Conservation (phyloP, 2,888 invertebrate species). For the Galeruca laticollis region DNA sequence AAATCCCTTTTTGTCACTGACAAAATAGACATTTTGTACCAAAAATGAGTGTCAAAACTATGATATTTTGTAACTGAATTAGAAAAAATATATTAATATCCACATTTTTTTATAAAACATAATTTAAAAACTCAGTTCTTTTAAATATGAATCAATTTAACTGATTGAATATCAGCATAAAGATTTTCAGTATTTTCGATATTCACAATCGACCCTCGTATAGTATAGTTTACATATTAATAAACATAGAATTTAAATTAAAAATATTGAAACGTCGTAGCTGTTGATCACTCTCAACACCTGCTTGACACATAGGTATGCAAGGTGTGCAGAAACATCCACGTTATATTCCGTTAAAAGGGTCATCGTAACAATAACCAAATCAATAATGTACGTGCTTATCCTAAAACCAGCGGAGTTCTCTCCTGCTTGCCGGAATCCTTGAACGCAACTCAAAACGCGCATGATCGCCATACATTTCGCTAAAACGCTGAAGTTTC, state of each 20-base stretch:
- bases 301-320: slow-evolving; percentile 16
- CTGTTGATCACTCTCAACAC: not conserved
- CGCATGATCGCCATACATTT: slow-evolving; percentile 42
- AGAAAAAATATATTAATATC: too few relatives aligned
- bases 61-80: too few relatives aligned
- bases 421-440: slow-evolving; percentile 43
- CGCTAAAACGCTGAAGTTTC: slow-evolving; percentile 49
- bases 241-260: not conserved
- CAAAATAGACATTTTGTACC: too few relatives aligned
- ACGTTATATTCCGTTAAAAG: slow-evolving; percentile 36
- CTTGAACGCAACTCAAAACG: slow-evolving; percentile 45
- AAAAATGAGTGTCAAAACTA: too few relatives aligned
- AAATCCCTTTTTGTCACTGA: too few relatives aligned
- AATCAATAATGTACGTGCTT: slow-evolving; percentile 57
- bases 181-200: too few relatives aligned
- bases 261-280: not conserved
- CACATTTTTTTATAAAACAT: too few relatives aligned
- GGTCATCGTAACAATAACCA: slow-evolving; percentile 53
- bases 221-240: not conserved
- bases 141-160: not conserved
- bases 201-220: too few relatives aligned
- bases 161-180: too few relatives aligned
- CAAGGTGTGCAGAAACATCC: slow-evolving; percentile 33
- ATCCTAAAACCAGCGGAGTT: slow-evolving; percentile 46
- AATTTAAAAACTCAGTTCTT: too few relatives aligned